Percentiles rank a stretch among this genome's conserved stretches.
phyloP scores from a whole-genome alignment of 2,797 vertebrate genomes.

The Gobio occitaniae region DNA sequence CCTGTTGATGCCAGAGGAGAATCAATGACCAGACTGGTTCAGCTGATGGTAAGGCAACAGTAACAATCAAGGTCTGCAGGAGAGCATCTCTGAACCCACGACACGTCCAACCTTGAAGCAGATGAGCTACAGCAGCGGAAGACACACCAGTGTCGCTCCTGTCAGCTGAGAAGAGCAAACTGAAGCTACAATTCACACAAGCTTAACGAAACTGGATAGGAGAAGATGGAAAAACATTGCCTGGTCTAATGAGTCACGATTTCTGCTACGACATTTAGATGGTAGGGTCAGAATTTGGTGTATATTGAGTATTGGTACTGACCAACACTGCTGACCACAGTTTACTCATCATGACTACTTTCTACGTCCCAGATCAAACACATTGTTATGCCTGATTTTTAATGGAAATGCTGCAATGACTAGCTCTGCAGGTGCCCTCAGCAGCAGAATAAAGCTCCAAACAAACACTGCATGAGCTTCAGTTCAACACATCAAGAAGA shows the following conservation, averaged over 20 bases:
- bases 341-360: slow-evolving; percentile 20
- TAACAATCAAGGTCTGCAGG: not conserved
- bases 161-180: too few species aligned
- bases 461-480: slow-evolving; percentile 31
- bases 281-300: too few species aligned
- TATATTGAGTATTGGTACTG: not conserved
- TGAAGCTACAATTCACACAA: not conserved
- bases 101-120: too few species aligned
- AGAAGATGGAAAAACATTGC: not conserved
- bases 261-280: too few species aligned
- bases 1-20: slow-evolving; percentile 28
- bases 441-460: slow-evolving; percentile 3
- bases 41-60: not conserved
- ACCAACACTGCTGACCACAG: not conserved
- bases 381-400: slow-evolving; percentile 32
- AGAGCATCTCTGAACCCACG: not conserved
- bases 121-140: too few species aligned
- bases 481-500: slow-evolving; percentile 8
- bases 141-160: not conserved
- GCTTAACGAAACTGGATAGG: not conserved
- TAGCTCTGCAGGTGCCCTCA: slow-evolving; percentile 14
- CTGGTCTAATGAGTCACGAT: too few species aligned
- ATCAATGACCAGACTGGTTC: slow-evolving; percentile 27
- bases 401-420: slow-evolving; percentile 9
- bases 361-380: slow-evolving; percentile 3